phyloP scores from a whole-genome alignment of 53 echinoderm and acorn worm species.

The Henricia sp. region DNA sequence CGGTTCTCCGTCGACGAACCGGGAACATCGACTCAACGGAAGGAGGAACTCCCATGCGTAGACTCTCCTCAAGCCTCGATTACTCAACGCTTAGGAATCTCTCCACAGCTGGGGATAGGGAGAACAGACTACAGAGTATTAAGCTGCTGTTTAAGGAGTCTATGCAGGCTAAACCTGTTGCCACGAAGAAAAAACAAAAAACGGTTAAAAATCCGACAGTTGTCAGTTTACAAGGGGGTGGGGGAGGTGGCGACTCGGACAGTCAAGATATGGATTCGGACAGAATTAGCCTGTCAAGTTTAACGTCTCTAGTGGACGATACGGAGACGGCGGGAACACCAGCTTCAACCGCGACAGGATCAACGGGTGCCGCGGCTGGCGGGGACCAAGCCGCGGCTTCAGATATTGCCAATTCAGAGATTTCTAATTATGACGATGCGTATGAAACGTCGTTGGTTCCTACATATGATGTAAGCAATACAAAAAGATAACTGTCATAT shows the following conservation, averaged over 20 bases:
- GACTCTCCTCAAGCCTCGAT: slow-evolving; percentile 87
- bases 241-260: slow-evolving; percentile 3
- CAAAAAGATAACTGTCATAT: too few relatives aligned
- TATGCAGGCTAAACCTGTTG: slow-evolving; percentile 59
- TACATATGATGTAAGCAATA: slow-evolving; percentile 68
- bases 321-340: slow-evolving; percentile 27
- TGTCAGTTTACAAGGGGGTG: slow-evolving; percentile 1
- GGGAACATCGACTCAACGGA: slow-evolving; percentile 65
- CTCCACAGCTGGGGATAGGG: slow-evolving; percentile 62
- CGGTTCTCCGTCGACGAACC: slow-evolving; percentile 74
- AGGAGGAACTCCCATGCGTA: slow-evolving; percentile 61
- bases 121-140: slow-evolving; percentile 73
- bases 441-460: slow-evolving; percentile 82
- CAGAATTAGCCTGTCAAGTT: slow-evolving; percentile 85
- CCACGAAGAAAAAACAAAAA: slow-evolving; percentile 14
- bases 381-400: slow-evolving; percentile 16
- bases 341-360: slow-evolving; percentile 30
- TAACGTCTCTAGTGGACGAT: slow-evolving; percentile 77
- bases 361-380: slow-evolving; percentile 7
- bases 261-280: slow-evolving; percentile 67
- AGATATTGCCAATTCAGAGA: slow-evolving; percentile 46
- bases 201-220: slow-evolving; percentile 10
- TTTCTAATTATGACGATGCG: slow-evolving; percentile 63
- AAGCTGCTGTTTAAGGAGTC: slow-evolving; percentile 78
- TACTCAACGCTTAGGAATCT: slow-evolving; percentile 77